phyloP scores from a whole-genome alignment of 2,888 invertebrate species.

The Himalopsyche kuldschensis region DNA sequence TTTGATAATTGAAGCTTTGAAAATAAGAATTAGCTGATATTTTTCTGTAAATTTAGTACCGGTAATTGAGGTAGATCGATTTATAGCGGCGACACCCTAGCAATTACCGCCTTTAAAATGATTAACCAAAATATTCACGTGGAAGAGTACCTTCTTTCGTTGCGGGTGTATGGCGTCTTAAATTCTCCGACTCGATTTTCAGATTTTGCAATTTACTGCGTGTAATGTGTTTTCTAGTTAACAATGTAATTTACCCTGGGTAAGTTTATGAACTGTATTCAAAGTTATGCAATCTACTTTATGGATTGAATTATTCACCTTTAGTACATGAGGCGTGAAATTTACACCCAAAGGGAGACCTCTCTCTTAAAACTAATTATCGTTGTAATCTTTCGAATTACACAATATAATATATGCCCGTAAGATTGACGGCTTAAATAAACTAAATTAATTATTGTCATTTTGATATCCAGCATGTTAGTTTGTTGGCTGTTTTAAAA shows the following conservation, averaged over 20 bases:
- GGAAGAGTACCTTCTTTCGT: background rate
- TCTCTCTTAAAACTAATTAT: background rate
- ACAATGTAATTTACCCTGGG: background rate
- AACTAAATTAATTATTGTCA: too few species aligned
- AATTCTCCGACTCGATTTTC: constrained; percentile 17
- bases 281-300: background rate
- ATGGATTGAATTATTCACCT: background rate
- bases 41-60: too few species aligned
- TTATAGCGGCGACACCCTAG: too few species aligned
- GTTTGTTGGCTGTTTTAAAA: too few species aligned
- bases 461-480: too few species aligned
- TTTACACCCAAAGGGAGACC: background rate
- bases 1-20: too few species aligned
- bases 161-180: background rate
- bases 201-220: constrained; percentile 4
- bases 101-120: too few species aligned
- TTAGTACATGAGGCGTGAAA: background rate
- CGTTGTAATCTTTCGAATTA: background rate
- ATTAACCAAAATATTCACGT: background rate
- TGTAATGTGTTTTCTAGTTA: background rate
- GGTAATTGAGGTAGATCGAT: too few species aligned
- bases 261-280: background rate
- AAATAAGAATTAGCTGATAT: too few species aligned
- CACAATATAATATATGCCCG: background rate
- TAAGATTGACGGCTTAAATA: too few species aligned